Evolutionary conservation across 2,888 invertebrate species (phyloP), one percentile per base, ranked within the genome.

Genomic region (Gandaritis pyraliata): DNA sequence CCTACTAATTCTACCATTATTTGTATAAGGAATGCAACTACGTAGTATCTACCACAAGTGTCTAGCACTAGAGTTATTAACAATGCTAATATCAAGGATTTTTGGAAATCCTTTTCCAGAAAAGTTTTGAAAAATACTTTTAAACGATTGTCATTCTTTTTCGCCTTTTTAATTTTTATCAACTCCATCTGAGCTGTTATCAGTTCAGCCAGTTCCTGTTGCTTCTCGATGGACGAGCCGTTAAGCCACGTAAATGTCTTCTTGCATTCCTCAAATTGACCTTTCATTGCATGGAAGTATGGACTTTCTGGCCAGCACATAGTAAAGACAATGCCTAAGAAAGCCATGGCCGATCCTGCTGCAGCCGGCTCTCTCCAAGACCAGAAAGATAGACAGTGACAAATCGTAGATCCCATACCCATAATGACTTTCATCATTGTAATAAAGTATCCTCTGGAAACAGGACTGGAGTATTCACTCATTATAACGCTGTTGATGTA

Each of bases 11-110:
- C 45, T 12, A 36, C 13, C 57, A 57, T 57, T 11, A 57, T 57
- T 18, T 50, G 57, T 45, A 50, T n/a, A 15, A 57, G 50, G 45
- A 36, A 57, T 11, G 57, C 57, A 23, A 57, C 57, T 11, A 57
- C 43, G 43, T 36, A 57, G 15, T 50, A 57, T 45, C 57, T 57
- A 15, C 57, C 57, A 45, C 57, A 50, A 7, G 57, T 23, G 16
- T 57, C 57, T 36, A 57, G 45, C 11, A 50, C 33, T 13, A 57
- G 12, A 7, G 50, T 50, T 15, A 57, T 36, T 23, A 57, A 41
- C n/a, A 49, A 39, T 16, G 49, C 23, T n/a, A 56, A 43, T 11
- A 56, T 15, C 30, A 48, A 16, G 7, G 41, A 13, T 41, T 41
- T 41, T 15, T 41, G 41, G 41, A 41, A 41, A 41, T 15, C 15